Base-by-base conservation (phyloP, 2,113 vertebrate species). In the Pitta sordida region DNA sequence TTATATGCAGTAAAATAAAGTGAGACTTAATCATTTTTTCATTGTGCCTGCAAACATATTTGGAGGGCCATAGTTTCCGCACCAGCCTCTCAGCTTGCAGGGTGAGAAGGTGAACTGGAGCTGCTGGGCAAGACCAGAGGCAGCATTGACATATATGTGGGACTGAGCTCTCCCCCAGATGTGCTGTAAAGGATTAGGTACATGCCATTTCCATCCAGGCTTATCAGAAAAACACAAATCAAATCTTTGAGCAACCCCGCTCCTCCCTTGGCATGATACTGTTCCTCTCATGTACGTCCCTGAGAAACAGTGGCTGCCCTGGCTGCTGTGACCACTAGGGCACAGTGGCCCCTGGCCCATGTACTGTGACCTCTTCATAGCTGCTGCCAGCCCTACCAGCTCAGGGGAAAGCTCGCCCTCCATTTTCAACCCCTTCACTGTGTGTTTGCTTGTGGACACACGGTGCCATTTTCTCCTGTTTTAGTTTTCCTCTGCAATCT, bases 251-350 rank as follows among this genome's bases (percentile, higher is more conserved):
- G 37, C 29, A 70, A 7, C 7, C n/a, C 13, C 8, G n/a, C 49
- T 51, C 29, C 17, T 70, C 13, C 13, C 30, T 11, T 36, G 21
- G 18, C 37, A 56, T 7, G 10, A 29, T 3, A 29, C 13, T 64
- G 37, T 4, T 52, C 9, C 36, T 69, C 36, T 39, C 3, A 4
- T 9, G 13, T 7, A 18, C 0, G 0, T 8, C 21, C 30, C 24
- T 6, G 49, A 75, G 65, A 27, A 75, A 36, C 52, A 46, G 41
- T 26, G 43, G 65, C n/a, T 27, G 20, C 32, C 36, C 23, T 27
- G 78, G 52, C 26, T 71, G 23, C 24, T 11, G 30, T 48, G 67
- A 15, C 41, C 71, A 44, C 15, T 5, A 52, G 59, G 21, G 10
- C 67, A 71, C 34, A 19, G 23, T 1, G 4, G 43, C 53, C 37